Conservation (phyloP, 1,140 invertebrate genomes). For the Lepeophtheirus salmonis region DNA sequence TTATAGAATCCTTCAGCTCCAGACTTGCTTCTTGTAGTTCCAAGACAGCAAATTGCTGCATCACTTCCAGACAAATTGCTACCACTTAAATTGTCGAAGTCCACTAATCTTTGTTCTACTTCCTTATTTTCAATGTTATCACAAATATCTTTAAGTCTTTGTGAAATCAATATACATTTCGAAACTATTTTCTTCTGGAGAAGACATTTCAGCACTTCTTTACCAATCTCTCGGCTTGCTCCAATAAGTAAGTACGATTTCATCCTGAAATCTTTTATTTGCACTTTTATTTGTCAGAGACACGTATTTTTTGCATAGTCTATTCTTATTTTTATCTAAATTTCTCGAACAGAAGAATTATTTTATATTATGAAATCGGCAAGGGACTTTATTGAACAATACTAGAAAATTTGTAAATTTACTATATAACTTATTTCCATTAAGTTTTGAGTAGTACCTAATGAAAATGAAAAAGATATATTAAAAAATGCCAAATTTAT, state of each 20-base stretch:
- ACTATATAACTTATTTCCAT: too few relatives aligned
- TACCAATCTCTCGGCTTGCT: conserved; percentile 32
- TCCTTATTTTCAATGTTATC: conserved; percentile 19
- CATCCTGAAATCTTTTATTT: too few relatives aligned
- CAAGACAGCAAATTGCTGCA: conserved; percentile 33
- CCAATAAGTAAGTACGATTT: conserved; percentile 27
- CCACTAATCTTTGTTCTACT: conserved; percentile 30
- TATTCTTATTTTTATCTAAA: too few relatives aligned
- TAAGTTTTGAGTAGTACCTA: too few relatives aligned
- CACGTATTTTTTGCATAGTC: too few relatives aligned
- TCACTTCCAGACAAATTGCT: conserved; percentile 31
- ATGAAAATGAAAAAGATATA: too few relatives aligned
- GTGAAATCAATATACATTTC: conserved; percentile 29
- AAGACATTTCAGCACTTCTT: conserved; percentile 30
- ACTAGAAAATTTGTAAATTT: too few relatives aligned
- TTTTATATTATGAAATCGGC: too few relatives aligned
- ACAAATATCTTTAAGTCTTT: conserved; percentile 27
- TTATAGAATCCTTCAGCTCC: conserved; percentile 34
- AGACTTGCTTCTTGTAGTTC: conserved; percentile 34
- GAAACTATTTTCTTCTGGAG: conserved; percentile 27
- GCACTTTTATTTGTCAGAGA: too few relatives aligned
- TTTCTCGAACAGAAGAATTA: too few relatives aligned
- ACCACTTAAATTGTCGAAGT: conserved; percentile 36
- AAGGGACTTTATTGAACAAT: too few relatives aligned
- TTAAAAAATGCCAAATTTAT: too few relatives aligned